Conservation (phyloP, 1,140 invertebrate genomes). For the Asbolus verrucosus region DNA sequence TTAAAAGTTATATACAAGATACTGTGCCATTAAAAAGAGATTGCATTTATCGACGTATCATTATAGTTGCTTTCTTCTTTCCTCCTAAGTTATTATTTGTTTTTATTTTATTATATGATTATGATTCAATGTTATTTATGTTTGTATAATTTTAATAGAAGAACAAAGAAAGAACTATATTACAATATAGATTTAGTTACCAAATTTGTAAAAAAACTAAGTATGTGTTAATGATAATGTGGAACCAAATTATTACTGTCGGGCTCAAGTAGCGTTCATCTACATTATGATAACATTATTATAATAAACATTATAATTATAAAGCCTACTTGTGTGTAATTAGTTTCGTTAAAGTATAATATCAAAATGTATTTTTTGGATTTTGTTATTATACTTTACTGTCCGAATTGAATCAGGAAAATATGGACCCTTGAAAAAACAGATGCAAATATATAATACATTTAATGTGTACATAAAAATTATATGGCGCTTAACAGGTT, state of each 20-base stretch:
- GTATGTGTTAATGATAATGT: conserved; percentile 50
- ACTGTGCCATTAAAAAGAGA: conserved; percentile 54
- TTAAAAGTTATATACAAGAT: conserved; percentile 29
- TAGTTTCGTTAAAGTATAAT: conserved; percentile 45
- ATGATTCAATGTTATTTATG: conserved; percentile 56
- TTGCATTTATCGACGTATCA: conserved; percentile 48
- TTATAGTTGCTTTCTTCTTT: conserved; percentile 36
- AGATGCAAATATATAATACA: conserved; percentile 52
- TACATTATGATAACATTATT: conserved; percentile 44
- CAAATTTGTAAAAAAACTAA: conserved; percentile 49
- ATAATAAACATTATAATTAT: conserved; percentile 36
- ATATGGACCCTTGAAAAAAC: conserved; percentile 50
- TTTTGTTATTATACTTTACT: conserved; percentile 41
- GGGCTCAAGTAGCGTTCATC: conserved; percentile 51
- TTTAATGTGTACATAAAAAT: conserved; percentile 62
- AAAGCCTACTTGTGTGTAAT: conserved; percentile 48
- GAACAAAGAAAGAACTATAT: conserved; percentile 42
- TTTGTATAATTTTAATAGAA: conserved; percentile 53
- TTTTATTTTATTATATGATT: conserved; percentile 54
- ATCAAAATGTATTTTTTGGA: conserved; percentile 27
- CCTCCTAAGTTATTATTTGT: conserved; percentile 55
- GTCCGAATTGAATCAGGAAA: conserved; percentile 51
- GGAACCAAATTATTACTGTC: conserved; percentile 49
- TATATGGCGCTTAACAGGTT: conserved; percentile 61
- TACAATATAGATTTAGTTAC: conserved; percentile 50